A percentile compares a stretch with the other conserved stretches of the same genome.
phyloP scores from a whole-genome alignment of 2,797 vertebrate genomes.

The Toxotes lorentzi region DNA sequence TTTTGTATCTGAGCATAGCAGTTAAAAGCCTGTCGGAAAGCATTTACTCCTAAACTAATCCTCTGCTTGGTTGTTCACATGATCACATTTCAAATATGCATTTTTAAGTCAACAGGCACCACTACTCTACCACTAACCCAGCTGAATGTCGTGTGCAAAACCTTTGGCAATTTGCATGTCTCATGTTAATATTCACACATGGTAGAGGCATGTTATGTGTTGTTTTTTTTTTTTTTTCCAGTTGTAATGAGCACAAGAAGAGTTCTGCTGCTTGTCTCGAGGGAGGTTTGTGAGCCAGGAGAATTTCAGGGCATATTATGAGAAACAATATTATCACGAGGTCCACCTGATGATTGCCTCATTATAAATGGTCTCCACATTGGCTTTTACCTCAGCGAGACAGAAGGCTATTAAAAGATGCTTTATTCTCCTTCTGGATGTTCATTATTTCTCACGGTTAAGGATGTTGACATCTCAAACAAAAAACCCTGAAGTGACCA shows the following conservation, averaged over 20 bases:
- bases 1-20: constrained; percentile 58
- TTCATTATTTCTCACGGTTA: constrained; percentile 79
- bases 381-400: constrained; percentile 72
- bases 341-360: constrained; percentile 77
- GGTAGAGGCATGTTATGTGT: constrained; percentile 22
- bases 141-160: constrained; percentile 45
- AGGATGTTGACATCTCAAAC: constrained; percentile 76
- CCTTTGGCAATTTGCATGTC: constrained; percentile 44
- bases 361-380: constrained; percentile 75
- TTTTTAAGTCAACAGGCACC: constrained; percentile 56
- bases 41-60: constrained; percentile 76
- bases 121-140: constrained; percentile 58
- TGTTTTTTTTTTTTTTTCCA: constrained; percentile 1
- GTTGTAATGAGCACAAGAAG: constrained; percentile 39
- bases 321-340: constrained; percentile 71
- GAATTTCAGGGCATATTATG: constrained; percentile 62
- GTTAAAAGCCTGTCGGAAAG: constrained; percentile 71
- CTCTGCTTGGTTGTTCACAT: constrained; percentile 57
- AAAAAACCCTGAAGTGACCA: constrained; percentile 72
- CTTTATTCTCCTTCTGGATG: constrained; percentile 76
- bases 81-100: constrained; percentile 62
- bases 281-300: constrained; percentile 13
- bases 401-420: constrained; percentile 76
- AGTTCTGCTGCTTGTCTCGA: constrained; percentile 48
- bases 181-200: constrained; percentile 47